Evolutionary conservation across 2,113 vertebrate species (phyloP).

Genomic region (Sinocyclocheilus rhinocerous): DNA sequence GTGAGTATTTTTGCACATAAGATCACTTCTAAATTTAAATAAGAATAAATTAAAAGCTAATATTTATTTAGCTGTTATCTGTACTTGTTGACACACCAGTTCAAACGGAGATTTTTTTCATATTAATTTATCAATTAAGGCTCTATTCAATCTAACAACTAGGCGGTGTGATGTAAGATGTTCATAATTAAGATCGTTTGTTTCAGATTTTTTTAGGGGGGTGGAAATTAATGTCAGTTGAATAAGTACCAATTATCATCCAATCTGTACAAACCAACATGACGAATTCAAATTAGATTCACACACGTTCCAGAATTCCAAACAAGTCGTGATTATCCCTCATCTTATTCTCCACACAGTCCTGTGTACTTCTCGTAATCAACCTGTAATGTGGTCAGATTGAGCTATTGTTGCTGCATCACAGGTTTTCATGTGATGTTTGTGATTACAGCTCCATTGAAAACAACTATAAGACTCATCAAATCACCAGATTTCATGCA

Average conservation of each 20-base stretch:
- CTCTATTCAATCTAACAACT: slow-evolving; percentile 5
- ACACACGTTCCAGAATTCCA: slow-evolving; percentile 8
- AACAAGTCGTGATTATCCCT: not conserved
- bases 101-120: not conserved
- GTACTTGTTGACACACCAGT: not conserved
- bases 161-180: slow-evolving; percentile 6
- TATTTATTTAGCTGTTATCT: not conserved
- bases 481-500: not conserved
- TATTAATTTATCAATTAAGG: not conserved
- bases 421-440: slow-evolving; percentile 1
- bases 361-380: slow-evolving; percentile 17
- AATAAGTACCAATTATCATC: slow-evolving; percentile 29
- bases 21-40: not conserved
- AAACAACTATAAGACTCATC: slow-evolving; percentile 10
- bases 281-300: slow-evolving; percentile 21
- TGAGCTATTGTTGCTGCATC: slow-evolving; percentile 25
- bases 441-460: slow-evolving; percentile 1
- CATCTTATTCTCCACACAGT: not conserved
- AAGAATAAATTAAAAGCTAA: not conserved
- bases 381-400: not conserved
- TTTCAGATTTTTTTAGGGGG: slow-evolving; percentile 10
- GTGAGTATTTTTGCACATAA: not conserved
- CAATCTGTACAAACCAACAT: slow-evolving; percentile 12
- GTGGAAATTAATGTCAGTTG: not conserved
- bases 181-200: slow-evolving; percentile 15